These are phyloP conservation scores for Chelidonichthys spinosus DNA, from an alignment of 2,797 vertebrate species.

Conservation along the genomic window DNA sequence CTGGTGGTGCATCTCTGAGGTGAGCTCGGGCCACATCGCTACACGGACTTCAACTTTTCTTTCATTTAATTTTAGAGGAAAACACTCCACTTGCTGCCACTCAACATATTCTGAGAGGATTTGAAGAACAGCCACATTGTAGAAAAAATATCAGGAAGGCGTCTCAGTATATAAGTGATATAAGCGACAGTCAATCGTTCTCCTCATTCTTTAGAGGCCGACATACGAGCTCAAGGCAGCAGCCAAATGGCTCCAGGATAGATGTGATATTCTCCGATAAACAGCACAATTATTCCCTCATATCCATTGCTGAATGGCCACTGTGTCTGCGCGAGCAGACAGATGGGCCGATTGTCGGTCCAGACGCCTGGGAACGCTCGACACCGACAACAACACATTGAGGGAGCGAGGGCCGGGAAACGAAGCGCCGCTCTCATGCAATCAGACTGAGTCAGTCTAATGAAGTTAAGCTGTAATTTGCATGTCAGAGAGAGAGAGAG, in stretches of 20 bases:
- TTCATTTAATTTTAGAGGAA: too few species aligned
- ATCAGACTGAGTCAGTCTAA: constrained; percentile 55
- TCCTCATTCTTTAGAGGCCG: neutral
- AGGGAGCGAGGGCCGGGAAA: constrained; percentile 7
- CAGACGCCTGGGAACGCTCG: constrained; percentile 51
- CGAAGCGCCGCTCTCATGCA: constrained; percentile 19
- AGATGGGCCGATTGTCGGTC: constrained; percentile 55
- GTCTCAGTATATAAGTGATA: neutral
- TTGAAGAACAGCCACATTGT: neutral
- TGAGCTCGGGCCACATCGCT: neutral
- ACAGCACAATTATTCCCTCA: constrained; percentile 51
- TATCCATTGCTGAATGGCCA: constrained; percentile 47
- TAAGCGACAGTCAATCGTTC: neutral
- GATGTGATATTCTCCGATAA: constrained; percentile 56
- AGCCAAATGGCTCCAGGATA: constrained; percentile 42
- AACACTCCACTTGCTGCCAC: too few species aligned
- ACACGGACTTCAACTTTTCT: too few species aligned
- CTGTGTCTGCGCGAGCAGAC: constrained; percentile 52
- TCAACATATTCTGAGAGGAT: too few species aligned
- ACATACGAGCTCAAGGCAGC: neutral
- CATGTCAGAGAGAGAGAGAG: constrained; percentile 17
- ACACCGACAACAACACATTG: constrained; percentile 34
- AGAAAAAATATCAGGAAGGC: neutral
- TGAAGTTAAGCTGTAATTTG: constrained; percentile 57
- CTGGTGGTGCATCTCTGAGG: neutral